phyloP scores from a whole-genome alignment of 1,140 invertebrate species.

The Riptortus pedestris region DNA sequence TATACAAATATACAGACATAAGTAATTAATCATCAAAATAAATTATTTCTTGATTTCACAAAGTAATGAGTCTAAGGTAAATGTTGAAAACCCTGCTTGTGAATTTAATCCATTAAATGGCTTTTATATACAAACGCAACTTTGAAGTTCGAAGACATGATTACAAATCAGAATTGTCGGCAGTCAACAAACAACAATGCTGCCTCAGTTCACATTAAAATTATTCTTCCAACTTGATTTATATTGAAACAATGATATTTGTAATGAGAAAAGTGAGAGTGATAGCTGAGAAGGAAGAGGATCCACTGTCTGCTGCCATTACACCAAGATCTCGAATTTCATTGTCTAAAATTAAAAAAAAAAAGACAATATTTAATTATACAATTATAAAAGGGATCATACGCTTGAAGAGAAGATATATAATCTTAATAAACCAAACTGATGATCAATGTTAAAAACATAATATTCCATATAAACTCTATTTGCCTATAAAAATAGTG shows the following conservation, averaged over 20 bases:
- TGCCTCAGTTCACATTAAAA: background rate
- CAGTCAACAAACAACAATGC: background rate
- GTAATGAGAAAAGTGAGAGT: background rate
- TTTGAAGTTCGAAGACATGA: constrained; percentile 7
- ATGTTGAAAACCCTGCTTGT: constrained; percentile 4
- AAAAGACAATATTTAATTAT: too few species aligned
- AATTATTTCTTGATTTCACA: too few species aligned
- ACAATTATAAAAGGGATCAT: too few species aligned
- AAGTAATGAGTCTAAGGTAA: too few species aligned
- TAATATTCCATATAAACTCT: too few species aligned
- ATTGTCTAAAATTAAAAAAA: constrained; percentile 1
- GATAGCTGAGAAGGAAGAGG: background rate
- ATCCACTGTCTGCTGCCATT: constrained; percentile 2
- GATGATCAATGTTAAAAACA: too few species aligned
- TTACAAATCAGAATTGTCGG: background rate
- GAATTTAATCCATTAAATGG: constrained; percentile 7
- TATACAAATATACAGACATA: too few species aligned
- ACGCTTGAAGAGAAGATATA: too few species aligned
- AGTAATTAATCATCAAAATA: too few species aligned
- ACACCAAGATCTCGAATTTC: constrained; percentile 12
- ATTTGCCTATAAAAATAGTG: too few species aligned
- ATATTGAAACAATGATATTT: background rate
- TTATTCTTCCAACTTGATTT: background rate
- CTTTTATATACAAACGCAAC: background rate
- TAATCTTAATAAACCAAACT: too few species aligned